A percentile compares a stretch with the other conserved stretches of the same genome.
phyloP scores from a whole-genome alignment of 2,888 invertebrate genomes.

The Tetramorium bicarinatum region DNA sequence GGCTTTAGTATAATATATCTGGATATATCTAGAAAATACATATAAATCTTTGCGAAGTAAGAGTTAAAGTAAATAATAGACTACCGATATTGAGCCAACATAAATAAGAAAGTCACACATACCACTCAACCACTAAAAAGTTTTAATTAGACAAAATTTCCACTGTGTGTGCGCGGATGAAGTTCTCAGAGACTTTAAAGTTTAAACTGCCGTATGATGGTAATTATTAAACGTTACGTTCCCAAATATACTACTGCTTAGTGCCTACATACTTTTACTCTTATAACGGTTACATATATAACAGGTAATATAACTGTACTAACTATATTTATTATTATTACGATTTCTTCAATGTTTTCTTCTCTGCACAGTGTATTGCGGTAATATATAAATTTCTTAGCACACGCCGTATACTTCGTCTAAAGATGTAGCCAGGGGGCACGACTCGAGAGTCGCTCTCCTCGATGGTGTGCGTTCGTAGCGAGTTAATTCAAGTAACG shows the following conservation, averaged over 20 bases:
- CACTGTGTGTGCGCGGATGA: neutral
- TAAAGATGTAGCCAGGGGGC: neutral
- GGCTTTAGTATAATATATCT: neutral
- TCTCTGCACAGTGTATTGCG: neutral
- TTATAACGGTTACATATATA: neutral
- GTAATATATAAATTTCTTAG: neutral
- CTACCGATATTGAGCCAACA: constrained; percentile 16
- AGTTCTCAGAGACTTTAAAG: neutral
- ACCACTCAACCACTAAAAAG: neutral
- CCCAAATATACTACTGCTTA: neutral
- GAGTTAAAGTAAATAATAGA: constrained; percentile 6
- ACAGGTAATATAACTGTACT: neutral
- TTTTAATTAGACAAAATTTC: constrained; percentile 39
- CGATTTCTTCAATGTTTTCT: neutral
- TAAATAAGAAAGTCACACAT: constrained; percentile 21
- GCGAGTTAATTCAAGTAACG: constrained; percentile 57
- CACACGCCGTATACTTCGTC: constrained; percentile 28
- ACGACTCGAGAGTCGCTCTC: neutral
- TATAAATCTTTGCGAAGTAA: neutral
- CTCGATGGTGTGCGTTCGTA: constrained; percentile 22
- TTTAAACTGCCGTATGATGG: neutral
- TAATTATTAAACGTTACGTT: constrained; percentile 13
- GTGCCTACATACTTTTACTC: neutral
- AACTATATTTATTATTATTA: neutral
- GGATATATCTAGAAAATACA: neutral